A percentile compares a stretch with the other conserved stretches of the same genome.
Evolutionary conservation across 2,888 invertebrate species (phyloP).

Genomic region (Microplitis manilae): DNA sequence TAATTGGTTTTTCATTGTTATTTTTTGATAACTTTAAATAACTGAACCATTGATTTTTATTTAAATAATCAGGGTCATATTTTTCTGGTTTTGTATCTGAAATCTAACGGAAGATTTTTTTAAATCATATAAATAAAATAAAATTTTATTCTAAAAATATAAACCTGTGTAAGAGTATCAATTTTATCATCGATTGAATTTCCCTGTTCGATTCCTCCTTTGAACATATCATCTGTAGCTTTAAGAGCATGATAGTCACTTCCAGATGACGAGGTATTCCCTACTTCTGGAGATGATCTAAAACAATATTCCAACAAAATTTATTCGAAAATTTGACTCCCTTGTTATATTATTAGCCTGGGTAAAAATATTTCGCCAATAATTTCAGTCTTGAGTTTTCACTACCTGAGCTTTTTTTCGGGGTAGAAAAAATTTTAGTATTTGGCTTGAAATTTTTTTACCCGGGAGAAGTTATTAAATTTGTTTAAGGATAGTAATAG

Average conservation of each 20-base stretch:
- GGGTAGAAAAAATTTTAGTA: too few relatives aligned
- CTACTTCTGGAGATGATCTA: constrained; percentile 27
- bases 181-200: constrained; percentile 48
- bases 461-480: too few relatives aligned
- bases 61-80: neutral
- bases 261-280: constrained; percentile 45
- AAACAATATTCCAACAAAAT: neutral
- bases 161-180: neutral
- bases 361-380: too few relatives aligned
- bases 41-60: neutral
- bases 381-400: too few relatives aligned
- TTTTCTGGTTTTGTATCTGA: neutral
- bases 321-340: too few relatives aligned
- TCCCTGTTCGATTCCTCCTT: constrained; percentile 59
- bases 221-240: constrained; percentile 61
- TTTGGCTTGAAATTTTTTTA: too few relatives aligned
- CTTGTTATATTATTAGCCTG: too few relatives aligned
- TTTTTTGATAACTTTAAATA: neutral
- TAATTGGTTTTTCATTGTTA: neutral
- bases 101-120: neutral
- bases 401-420: too few relatives aligned
- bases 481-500: too few relatives aligned
- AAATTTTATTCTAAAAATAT: neutral
- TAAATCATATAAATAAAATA: neutral
- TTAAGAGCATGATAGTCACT: constrained; percentile 60